Percentiles rank a stretch among this genome's conserved stretches.
These are phyloP conservation scores for Leistus spinibarbis DNA, from an alignment of 2,888 invertebrate species.

Conservation along the genomic window DNA sequence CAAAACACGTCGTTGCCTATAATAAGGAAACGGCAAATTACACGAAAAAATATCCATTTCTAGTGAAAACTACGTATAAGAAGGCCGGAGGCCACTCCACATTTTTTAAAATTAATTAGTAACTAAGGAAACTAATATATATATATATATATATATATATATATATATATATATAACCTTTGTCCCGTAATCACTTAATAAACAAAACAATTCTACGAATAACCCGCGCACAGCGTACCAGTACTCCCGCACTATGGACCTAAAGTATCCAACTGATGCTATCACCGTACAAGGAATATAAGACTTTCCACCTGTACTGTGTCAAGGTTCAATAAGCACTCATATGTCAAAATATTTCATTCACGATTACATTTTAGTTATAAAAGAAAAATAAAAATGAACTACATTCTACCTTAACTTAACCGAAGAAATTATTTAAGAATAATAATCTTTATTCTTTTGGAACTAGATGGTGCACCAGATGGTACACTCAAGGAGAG, in stretches of 20 bases:
- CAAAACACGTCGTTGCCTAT: not conserved
- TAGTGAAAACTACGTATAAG: not conserved
- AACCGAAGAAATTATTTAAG: not conserved
- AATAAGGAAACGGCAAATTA: not conserved
- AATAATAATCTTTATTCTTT: not conserved
- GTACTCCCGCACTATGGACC: not conserved
- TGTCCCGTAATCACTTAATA: not conserved
- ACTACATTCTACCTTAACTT: not conserved
- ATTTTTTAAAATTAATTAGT: too few relatives aligned
- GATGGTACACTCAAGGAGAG: not conserved
- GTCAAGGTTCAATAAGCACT: conserved; percentile 25
- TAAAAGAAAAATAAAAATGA: not conserved
- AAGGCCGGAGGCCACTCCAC: too few relatives aligned
- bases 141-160: too few relatives aligned
- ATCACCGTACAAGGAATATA: conserved; percentile 15
- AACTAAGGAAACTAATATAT: too few relatives aligned
- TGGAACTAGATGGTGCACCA: not conserved
- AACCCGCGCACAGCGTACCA: not conserved
- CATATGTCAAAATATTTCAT: not conserved
- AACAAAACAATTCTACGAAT: not conserved
- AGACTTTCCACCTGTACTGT: conserved; percentile 27
- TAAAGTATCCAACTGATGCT: not conserved
- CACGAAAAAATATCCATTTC: not conserved
- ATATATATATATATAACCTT: too few relatives aligned
- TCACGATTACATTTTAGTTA: not conserved